These are phyloP conservation scores for Potorous gilbertii DNA, from an alignment of 2,797 vertebrate species.

Conservation along the genomic window DNA sequence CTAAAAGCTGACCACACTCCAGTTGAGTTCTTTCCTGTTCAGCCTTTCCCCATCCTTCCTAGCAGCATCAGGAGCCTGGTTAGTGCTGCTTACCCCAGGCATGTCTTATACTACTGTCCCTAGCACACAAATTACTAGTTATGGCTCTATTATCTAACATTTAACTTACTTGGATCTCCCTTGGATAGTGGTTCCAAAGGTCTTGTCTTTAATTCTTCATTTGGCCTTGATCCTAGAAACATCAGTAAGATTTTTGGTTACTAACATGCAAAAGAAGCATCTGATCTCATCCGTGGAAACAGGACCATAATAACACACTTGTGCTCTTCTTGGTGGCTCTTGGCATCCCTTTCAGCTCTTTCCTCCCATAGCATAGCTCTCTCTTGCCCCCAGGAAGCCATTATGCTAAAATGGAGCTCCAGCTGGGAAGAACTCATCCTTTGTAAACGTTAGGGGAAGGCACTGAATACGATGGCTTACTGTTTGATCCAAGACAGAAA, in stretches of 20 bases:
- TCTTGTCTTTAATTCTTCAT: conserved; percentile 87
- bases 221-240: conserved; percentile 88
- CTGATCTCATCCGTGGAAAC: conserved; percentile 53
- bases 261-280: conserved; percentile 57
- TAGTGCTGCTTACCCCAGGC: background rate
- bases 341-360: background rate
- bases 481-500: background rate
- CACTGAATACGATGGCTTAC: background rate
- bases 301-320: conserved; percentile 30
- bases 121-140: background rate
- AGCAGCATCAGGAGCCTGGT: background rate
- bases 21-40: background rate
- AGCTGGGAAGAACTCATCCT: background rate
- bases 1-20: background rate
- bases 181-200: conserved; percentile 86
- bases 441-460: background rate
- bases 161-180: conserved; percentile 93
- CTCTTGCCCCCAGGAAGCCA: background rate
- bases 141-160: conserved; percentile 5
- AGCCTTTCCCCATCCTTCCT: background rate
- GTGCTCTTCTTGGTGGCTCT: conserved; percentile 20
- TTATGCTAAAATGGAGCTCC: background rate
- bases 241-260: conserved; percentile 70
- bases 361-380: background rate
- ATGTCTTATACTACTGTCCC: background rate